Evolutionary conservation across 2,797 vertebrate species (phyloP).

Genomic region (Monodelphis domestica): DNA sequence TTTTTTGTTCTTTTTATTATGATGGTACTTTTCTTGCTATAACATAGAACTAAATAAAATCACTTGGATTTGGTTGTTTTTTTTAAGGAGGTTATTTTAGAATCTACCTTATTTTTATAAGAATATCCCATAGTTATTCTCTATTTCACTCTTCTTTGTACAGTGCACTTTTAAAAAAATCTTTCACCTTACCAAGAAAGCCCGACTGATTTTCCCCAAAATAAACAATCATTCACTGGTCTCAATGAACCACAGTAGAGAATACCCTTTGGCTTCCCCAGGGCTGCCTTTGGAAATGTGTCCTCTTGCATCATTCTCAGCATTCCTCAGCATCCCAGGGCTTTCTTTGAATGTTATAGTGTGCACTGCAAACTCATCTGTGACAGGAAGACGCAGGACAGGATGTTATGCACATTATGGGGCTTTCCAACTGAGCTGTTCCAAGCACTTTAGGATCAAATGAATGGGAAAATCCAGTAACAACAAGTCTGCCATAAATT

Average conservation of each 20-base stretch:
- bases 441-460: not conserved
- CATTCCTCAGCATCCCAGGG: accelerated
- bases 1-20: not conserved
- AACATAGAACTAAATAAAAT: not conserved
- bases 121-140: not conserved
- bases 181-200: not conserved
- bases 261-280: not conserved
- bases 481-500: not conserved
- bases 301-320: not conserved
- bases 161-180: not conserved
- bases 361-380: not conserved
- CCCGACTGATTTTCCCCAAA: not conserved
- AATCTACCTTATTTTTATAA: not conserved
- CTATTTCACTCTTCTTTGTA: accelerated
- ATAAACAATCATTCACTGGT: not conserved
- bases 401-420: constrained; percentile 43
- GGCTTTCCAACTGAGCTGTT: constrained; percentile 58
- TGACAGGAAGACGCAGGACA: constrained; percentile 26
- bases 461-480: constrained; percentile 60
- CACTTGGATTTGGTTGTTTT: not conserved
- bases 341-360: not conserved
- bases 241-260: not conserved
- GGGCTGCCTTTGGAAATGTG: not conserved
- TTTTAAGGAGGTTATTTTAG: not conserved
- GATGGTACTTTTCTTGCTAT: not conserved